Percentiles rank a stretch among this genome's conserved stretches.
phyloP scores from a whole-genome alignment of 92 coral and sea anemone species.

The Ricordea florida region DNA sequence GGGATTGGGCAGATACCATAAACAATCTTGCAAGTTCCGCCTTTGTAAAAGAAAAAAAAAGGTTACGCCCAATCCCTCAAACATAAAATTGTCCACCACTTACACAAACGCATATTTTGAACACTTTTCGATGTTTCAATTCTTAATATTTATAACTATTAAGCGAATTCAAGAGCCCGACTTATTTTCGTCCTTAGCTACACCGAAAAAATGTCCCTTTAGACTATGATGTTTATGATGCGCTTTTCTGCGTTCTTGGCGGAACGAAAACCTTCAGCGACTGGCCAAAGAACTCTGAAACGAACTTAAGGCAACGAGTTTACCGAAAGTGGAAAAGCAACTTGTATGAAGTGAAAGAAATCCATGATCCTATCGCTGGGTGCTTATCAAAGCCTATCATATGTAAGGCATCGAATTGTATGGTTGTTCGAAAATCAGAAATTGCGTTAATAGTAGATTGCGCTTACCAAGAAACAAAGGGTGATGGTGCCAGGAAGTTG shows the following conservation, averaged over 20 bases:
- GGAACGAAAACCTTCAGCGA: background rate
- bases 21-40: too few species aligned
- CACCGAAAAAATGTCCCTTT: conserved; percentile 14
- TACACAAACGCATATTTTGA: too few species aligned
- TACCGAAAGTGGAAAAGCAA: conserved; percentile 7
- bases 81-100: too few species aligned
- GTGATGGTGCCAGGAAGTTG: conserved; percentile 5
- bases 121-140: too few species aligned
- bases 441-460: background rate
- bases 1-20: too few species aligned
- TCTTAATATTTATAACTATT: too few species aligned
- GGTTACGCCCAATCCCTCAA: too few species aligned
- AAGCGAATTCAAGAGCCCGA: too few species aligned
- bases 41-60: too few species aligned
- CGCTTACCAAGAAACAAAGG: background rate
- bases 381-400: too few species aligned
- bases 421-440: background rate
- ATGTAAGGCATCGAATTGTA: conserved; percentile 8
- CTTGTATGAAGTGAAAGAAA: background rate
- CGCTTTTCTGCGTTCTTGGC: background rate
- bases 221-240: conserved; percentile 22
- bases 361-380: conserved; percentile 1
- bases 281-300: background rate
- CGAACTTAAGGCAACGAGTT: background rate
- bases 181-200: background rate